Evolutionary conservation across 2,797 vertebrate genomes (phyloP), one percentile per base, ranked within the genome.

Genomic region (Pseudochirops cupreus): DNA sequence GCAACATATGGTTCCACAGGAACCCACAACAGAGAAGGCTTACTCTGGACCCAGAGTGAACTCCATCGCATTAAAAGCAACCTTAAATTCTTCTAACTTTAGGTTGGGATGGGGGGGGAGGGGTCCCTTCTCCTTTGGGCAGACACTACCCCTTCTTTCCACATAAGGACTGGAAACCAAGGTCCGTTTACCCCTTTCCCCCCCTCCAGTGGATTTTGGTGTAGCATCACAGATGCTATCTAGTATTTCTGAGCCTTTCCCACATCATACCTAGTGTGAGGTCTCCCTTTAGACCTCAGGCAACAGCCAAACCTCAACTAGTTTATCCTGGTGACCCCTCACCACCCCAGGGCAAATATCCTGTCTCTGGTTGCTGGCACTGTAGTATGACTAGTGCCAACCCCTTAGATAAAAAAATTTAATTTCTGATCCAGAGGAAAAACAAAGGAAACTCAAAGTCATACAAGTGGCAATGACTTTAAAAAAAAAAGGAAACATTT

Each of bases 11-110:
- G 5, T 16, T n/a, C 62, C 62, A 74, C 62, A 2, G 33, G 33
- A 6, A 74, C 33, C 33, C 33, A 1, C 0, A 7, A n/a, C 46
- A 91, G 98, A 14, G 98, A 99, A 91, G 98, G 98, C 94, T 96
- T 98, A 90, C 94, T 98, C 5, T 99, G 99, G 99, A 99, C 97
- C 92, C 98, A 98, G 95, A 98, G 97, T 4, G 98, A 99, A 57
- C 98, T 99, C 89, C 98, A 99, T 74, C 98, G 98, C 94, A 98
- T 99, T 93, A 99, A 99, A 98, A 98, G 94, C 56, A 98, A 98
- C 92, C 96, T 99, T 94, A 98, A 99, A 10, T 98, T 99, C 93
- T 99, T 99, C 97, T 99, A 96, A 98, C 94, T 62, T 53, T 94
- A 93, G 89, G 28, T 18, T 52, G 53, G 52, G 50, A 52, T 24